Evolutionary conservation across 2,888 invertebrate species (phyloP).

Genomic region (Bimastos eiseni): DNA sequence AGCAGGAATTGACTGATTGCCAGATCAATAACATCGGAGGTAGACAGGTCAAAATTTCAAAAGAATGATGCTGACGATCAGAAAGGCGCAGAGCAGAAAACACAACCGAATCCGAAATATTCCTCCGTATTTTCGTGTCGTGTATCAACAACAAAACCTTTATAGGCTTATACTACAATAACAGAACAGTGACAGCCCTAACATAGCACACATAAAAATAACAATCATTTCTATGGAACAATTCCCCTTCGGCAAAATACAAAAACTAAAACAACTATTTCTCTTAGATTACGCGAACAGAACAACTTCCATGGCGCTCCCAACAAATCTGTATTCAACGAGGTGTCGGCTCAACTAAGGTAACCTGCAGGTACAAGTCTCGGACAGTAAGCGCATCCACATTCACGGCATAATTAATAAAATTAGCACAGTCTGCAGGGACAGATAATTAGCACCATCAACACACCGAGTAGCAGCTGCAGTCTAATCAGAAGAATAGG

Average conservation of each 20-base stretch:
- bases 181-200: not conserved
- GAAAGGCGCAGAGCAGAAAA: not conserved
- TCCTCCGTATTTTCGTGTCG: not conserved
- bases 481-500: not conserved
- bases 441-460: not conserved
- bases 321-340: slow-evolving; percentile 13
- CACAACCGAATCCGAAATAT: not conserved
- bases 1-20: slow-evolving; percentile 13
- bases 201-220: not conserved
- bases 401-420: not conserved
- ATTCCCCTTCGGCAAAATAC: not conserved
- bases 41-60: not conserved
- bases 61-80: not conserved
- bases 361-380: not conserved
- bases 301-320: too few species aligned
- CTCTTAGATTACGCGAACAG: not conserved
- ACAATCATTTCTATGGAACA: not conserved
- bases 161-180: not conserved
- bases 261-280: not conserved
- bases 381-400: not conserved
- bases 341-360: not conserved
- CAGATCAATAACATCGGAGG: not conserved
- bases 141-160: not conserved
- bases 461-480: not conserved
- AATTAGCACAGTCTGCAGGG: not conserved